Evolutionary conservation across 2,888 invertebrate species (phyloP), one percentile per base, ranked within the genome.

Genomic region (Campoplex capitator): DNA sequence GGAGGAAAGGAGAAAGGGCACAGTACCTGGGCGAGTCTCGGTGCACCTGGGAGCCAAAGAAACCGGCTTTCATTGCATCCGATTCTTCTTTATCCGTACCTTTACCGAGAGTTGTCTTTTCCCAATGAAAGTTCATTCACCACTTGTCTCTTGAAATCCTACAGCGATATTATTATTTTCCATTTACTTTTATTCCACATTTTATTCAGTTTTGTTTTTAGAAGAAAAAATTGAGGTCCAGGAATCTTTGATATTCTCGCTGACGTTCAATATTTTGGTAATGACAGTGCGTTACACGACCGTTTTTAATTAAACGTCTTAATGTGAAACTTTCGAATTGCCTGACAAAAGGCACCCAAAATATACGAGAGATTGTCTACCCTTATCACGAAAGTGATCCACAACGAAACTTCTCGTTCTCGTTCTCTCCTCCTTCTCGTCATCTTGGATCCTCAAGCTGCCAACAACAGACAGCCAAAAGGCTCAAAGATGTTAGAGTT

Each of bases 11-110:
- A 70, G 42, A 54, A 54, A 56, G 75, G 70, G 80, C 62, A 28
- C 48, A 58, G 56, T 74, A 13, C 79, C 67, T 79, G 80, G 51
- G 58, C 84, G 68, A 51, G 35, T 75, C 79, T 23, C 28, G 6
- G 54, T 51, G 51, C 84, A 80, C 80, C 84, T 84, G 84, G 75
- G 74, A 65, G 38, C 48, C 28, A 84, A 80, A 76, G 54, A 85
- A 85, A 85, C 81, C 85, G 85, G 85, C 76, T 84, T 74, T 28
- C n/a, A 75, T 76, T 85, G 76, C 76, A 81, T 81, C 76, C 75
- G 71, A 76, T 85, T 80, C 80, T 56, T 81, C 80, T 85, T 81
- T 48, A 85, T 85, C 77, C 71, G 81, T 67, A 56, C 80, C 80
- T 70, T 35, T 65, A 77, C 65, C 23, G 65, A 62, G 62, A 65